These are phyloP conservation scores for Thamnophis sirtalis DNA, from an alignment of 2,113 vertebrate species.

Conservation along the genomic window DNA sequence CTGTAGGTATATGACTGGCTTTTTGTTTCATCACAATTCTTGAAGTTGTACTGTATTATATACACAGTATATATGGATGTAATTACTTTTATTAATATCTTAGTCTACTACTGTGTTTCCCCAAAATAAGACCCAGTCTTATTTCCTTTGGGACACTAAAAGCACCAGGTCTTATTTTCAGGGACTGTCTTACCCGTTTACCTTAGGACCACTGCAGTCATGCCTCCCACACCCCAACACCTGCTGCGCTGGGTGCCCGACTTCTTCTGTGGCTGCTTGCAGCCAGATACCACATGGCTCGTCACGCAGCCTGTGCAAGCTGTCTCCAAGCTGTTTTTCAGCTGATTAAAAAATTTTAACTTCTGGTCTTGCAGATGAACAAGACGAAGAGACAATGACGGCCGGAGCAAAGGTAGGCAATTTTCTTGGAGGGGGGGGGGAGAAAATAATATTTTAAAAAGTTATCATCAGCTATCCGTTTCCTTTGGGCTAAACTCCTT, in stretches of 20 bases:
- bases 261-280: no score
- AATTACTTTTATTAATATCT: not conserved
- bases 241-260: no score
- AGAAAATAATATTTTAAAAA: conserved; percentile 66
- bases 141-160: no score
- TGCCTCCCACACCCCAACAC: no score
- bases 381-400: no score
- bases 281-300: no score
- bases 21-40: not conserved
- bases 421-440: conserved; percentile 20
- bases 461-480: conserved; percentile 79
- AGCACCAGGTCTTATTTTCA: no score
- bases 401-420: no score
- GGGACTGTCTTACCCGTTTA: no score
- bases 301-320: conserved; percentile 81
- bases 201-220: no score
- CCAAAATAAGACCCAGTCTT: no score
- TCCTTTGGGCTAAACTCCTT: conserved; percentile 91
- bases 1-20: not conserved
- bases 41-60: not conserved
- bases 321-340: conserved; percentile 82
- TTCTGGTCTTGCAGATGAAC: no score
- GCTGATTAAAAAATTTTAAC: conserved; percentile 99
- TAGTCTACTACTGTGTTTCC: not conserved
- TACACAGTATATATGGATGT: not conserved